These are phyloP conservation scores for Taxidea taxus DNA, from an alignment of 2,113 vertebrate species.

Conservation along the genomic window DNA sequence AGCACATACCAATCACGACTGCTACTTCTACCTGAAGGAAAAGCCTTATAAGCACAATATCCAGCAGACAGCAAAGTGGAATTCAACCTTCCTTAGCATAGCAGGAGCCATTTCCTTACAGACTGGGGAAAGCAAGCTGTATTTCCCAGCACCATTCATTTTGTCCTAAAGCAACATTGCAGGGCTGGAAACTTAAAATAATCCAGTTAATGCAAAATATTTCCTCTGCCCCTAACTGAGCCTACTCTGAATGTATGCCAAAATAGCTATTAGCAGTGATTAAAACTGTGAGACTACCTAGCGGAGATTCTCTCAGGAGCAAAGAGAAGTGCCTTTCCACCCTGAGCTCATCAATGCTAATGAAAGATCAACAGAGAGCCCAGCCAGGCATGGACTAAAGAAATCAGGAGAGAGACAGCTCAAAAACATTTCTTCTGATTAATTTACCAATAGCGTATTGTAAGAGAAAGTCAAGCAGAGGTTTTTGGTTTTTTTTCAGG, in stretches of 20 bases:
- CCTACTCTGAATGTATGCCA: slow-evolving; percentile 85
- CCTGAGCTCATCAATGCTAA: slow-evolving; percentile 78
- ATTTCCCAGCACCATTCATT: slow-evolving; percentile 35
- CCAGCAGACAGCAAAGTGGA: not conserved
- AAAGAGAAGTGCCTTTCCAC: slow-evolving; percentile 79
- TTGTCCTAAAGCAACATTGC: slow-evolving; percentile 62
- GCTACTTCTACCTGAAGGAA: not conserved
- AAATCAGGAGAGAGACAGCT: slow-evolving; percentile 74
- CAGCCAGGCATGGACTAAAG: slow-evolving; percentile 71
- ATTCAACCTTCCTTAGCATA: not conserved
- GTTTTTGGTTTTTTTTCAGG: slow-evolving; percentile 61
- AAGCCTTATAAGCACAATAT: not conserved
- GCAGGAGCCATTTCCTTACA: not conserved
- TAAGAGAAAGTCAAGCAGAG: slow-evolving; percentile 69
- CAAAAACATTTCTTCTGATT: slow-evolving; percentile 73
- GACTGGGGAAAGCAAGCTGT: not conserved
- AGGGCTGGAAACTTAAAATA: slow-evolving; percentile 72
- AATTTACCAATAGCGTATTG: slow-evolving; percentile 70
- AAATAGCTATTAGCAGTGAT: slow-evolving; percentile 90
- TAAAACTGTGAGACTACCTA: slow-evolving; percentile 84
- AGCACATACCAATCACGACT: not conserved
- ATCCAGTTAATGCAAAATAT: slow-evolving; percentile 75
- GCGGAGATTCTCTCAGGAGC: slow-evolving; percentile 84
- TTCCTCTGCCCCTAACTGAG: slow-evolving; percentile 68
- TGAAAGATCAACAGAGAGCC: slow-evolving; percentile 77